phyloP scores from a whole-genome alignment of 2,113 vertebrate species.

The Gambusia affinis region DNA sequence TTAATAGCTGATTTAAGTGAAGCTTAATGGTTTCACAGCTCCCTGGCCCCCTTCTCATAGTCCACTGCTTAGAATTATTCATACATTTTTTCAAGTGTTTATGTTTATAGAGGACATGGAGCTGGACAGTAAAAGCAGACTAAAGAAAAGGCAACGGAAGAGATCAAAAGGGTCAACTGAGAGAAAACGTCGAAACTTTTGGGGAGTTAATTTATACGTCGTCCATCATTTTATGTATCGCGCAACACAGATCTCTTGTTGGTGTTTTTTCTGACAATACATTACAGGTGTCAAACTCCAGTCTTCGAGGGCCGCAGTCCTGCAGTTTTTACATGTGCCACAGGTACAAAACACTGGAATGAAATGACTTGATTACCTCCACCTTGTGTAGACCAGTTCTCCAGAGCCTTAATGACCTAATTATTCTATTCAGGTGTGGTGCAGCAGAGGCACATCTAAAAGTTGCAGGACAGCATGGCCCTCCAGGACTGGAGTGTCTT shows the following conservation, averaged over 20 bases:
- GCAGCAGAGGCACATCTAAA: no score
- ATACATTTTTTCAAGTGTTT: constrained; percentile 50
- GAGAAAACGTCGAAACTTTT: constrained; percentile 26
- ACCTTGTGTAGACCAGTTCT: no score
- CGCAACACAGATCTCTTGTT: constrained; percentile 43
- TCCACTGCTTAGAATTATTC: constrained; percentile 36
- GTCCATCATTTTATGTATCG: constrained; percentile 60
- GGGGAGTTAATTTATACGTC: constrained; percentile 30
- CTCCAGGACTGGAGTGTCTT: no score
- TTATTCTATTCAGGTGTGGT: no score
- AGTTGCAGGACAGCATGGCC: no score
- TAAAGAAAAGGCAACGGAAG: constrained; percentile 13
- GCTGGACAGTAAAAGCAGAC: constrained; percentile 52
- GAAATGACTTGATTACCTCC: no score
- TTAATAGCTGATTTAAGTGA: constrained; percentile 43
- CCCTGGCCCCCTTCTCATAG: neutral
- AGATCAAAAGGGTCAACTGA: constrained; percentile 12
- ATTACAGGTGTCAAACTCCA: constrained; percentile 1
- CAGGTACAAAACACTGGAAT: no score
- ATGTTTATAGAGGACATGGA: constrained; percentile 47
- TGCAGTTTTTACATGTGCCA: no score
- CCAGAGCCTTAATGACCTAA: no score
- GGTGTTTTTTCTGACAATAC: constrained; percentile 66
- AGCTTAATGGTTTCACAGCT: constrained; percentile 44
- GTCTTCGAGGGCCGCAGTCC: no score